Evolutionary conservation across 1,140 invertebrate species (phyloP).

Genomic region (Caerostris extrusa): DNA sequence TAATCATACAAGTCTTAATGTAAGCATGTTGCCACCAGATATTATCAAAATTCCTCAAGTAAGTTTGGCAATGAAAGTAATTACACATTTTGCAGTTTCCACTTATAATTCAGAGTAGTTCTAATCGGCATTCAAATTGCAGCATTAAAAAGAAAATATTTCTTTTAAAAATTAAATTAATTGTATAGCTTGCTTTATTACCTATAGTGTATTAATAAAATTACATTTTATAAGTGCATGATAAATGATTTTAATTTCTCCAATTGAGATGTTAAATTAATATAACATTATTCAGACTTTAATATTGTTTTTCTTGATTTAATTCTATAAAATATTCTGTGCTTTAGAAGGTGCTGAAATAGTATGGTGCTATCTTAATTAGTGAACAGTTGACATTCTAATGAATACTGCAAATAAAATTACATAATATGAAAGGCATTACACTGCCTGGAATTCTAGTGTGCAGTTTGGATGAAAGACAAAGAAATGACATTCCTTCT

Average conservation of each 20-base stretch:
- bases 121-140: neutral
- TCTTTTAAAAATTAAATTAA: neutral
- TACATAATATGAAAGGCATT: too few species aligned
- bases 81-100: neutral
- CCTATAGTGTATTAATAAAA: neutral
- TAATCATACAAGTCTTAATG: neutral
- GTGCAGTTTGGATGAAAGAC: too few species aligned
- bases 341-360: too few species aligned
- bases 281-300: too few species aligned
- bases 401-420: too few species aligned
- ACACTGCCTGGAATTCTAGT: too few species aligned
- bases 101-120: neutral
- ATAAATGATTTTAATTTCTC: neutral
- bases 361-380: too few species aligned
- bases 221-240: neutral
- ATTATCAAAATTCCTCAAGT: constrained; percentile 44
- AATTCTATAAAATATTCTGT: too few species aligned
- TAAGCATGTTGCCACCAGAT: constrained; percentile 31
- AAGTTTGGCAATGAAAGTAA: neutral
- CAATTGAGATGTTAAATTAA: too few species aligned
- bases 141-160: neutral
- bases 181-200: neutral
- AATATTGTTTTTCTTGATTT: too few species aligned
- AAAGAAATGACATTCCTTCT: too few species aligned
- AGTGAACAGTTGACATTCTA: too few species aligned